Base-by-base conservation (phyloP, 2,888 invertebrate species). In the Callyntrura guangdongensis region DNA sequence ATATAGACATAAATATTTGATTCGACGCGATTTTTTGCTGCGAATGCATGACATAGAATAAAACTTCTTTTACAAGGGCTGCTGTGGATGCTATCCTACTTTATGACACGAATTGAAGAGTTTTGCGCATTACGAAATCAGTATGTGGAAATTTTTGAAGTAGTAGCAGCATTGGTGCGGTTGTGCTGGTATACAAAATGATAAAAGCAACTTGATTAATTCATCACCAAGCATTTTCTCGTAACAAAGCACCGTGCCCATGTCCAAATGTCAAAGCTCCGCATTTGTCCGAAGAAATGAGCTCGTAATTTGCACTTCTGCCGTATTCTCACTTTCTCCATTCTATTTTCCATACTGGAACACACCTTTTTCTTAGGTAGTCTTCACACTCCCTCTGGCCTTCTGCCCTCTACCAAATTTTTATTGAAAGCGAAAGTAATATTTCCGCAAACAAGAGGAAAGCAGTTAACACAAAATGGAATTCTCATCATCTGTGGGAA, bases 261-360 rank as follows among this genome's bases (percentile, higher is more conserved):
- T 56, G 56, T 56, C 25, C 56, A 25, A 3, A 59, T 79, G 79
- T 36, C 79, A 79, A 79, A 27, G 56, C 27, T 56, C 56, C 79
- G 56, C 79, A 79, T 56, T 59, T 79, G 27, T 79, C n/a, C 25
- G 8, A 53, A 12, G 20, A 77, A 77, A 25, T 53, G 53, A 53
- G 25, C 49, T n/a, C 14, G 27, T 56, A 79, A 79, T 79, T 79
- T 79, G 56, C 56, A 56, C 36, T 49, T 79, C 79, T 36, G 56
- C 56, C 27, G 56, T 36, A 17, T 59, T 56, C 59, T 79, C 0
- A 22, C 14, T 72, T 45, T 47, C n/a, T 25, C 27, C 36, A n/a
- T 69, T 9, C 27, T 2, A 36, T 12, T 5, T 69, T 36, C 11
- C 69, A 69, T 36, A 25, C 6, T 22, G 11, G 6, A 22, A 2